Evolutionary conservation across 2,113 vertebrate genomes (phyloP), one percentile per base, ranked within the genome.

Genomic region (Oryzias melastigma): DNA sequence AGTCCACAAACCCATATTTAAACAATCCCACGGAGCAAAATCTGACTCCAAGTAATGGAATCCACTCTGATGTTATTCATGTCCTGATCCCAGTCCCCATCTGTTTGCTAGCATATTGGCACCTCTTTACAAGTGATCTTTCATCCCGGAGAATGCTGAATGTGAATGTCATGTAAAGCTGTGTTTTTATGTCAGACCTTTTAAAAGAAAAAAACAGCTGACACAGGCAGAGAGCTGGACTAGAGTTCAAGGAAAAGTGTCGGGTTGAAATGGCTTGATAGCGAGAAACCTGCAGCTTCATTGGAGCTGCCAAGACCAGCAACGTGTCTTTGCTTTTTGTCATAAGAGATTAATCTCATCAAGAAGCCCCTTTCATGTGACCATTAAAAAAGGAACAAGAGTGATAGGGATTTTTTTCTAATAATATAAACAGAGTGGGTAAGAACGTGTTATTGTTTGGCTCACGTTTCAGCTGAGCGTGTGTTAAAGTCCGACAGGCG

Each of bases 231-330:
- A 35, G 62, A 1, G 20, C 73, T 14, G 59, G 62, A 35, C n/a
- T 8, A n/a, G 46, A 48, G 3, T 69, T 80, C 51, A 58, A 53
- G 73, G 69, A 78, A 77, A 75, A 57, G 73, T 77, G 71, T 78
- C 76, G 71, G 65, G 71, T 67, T 75, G 69, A 86, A 88, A 87
- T 85, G 76, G 58, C 47, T 59, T 70, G 85, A 91, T 89, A 87
- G 78, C 29, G 65, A 78, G 72, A 85, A 81, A 63, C 72, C 74
- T 63, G 70, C 25, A 68, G 83, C 70, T 74, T 20, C 4, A 52
- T 27, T 20, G 62, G 74, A 72, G 62, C 72, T 77, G 88, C 90
- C 90, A 91, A 91, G 72, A 87, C 78, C 85, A 90, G 85, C 91
- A 89, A 73, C 57, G 66, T 77, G 68, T 80, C 81, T 83, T 84